Base-by-base conservation (phyloP, 2,888 invertebrate species). In the Pyrochroa serraticornis region DNA sequence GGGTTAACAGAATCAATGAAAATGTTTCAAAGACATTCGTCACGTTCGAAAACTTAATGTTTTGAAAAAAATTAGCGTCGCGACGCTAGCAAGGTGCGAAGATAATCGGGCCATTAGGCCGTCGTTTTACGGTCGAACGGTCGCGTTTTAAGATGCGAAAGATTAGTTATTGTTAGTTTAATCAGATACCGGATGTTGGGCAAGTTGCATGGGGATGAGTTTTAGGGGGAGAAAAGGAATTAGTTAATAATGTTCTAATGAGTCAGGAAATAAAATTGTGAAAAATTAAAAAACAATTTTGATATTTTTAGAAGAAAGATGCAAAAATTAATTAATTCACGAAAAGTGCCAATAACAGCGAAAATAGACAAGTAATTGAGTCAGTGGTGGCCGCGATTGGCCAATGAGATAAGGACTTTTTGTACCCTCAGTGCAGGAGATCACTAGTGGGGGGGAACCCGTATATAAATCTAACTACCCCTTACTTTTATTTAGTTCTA, bases 381-480 rank as follows among this genome's bases (percentile, higher is more conserved):
- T 30, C 36, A 34, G 53, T 46, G 38, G 48, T 37, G 33, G 13
- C 8, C 12, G 49, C 43, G 52, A 52, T 53, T 47, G 52, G 59
- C 71, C 71, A 70, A 71, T 70, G 60, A 63, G 43, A 64, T 62
- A 59, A 61, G 54, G 50, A 44, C 57, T 59, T 64, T 67, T 66
- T 66, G 61, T 66, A 62, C 70, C 65, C 67, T 65, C 63, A 68
- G 43, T 38, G 66, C 62, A 60, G 53, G 58, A 55, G 62, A 58
- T 61, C 64, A 64, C 63, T 59, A 54, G 66, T 71, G 75, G 70
- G 73, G 75, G 75, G 75, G 68, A 61, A 58, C 57, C 51, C 49
- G 60, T 64, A 67, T 75, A 74, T 75, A 76, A 72, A 71, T 68
- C 66, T 71, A 70, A 69, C 70, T 72, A 74, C 73, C 74, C 74